Conservation (phyloP, 2,888 invertebrate genomes). For the Cactoblastis cactorum region DNA sequence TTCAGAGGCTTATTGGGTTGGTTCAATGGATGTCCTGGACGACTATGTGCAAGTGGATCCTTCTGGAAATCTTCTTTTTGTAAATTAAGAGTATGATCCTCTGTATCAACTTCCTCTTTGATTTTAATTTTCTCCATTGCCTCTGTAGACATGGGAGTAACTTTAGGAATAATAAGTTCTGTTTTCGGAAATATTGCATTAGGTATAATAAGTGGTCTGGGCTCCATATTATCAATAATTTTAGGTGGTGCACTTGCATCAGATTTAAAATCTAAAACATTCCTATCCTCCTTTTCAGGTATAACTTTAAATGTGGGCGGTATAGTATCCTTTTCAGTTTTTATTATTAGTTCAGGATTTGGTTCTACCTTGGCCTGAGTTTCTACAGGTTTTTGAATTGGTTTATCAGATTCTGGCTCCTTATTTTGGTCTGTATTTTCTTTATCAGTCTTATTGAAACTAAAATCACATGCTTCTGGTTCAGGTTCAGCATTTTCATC, state of each 20-base stretch:
- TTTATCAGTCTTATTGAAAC: constrained; percentile 68
- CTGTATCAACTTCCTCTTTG: constrained; percentile 72
- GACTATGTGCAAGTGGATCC: constrained; percentile 69
- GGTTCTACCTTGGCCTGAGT: constrained; percentile 52
- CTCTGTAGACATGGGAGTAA: constrained; percentile 76
- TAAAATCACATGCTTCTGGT: constrained; percentile 70
- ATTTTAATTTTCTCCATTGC: constrained; percentile 71
- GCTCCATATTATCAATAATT: constrained; percentile 49
- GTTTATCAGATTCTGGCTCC: constrained; percentile 51
- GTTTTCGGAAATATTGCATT: constrained; percentile 74
- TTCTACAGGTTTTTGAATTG: constrained; percentile 49
- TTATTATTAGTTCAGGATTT: constrained; percentile 51
- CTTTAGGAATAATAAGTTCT: constrained; percentile 81
- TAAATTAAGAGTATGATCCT: constrained; percentile 60
- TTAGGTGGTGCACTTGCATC: constrained; percentile 50
- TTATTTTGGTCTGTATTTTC: constrained; percentile 60
- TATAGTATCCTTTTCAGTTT: constrained; percentile 61
- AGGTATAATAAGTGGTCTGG: constrained; percentile 45
- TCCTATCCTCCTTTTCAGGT: constrained; percentile 61
- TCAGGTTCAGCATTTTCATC: constrained; percentile 80
- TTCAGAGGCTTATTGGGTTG: constrained; percentile 65
- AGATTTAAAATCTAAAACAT: constrained; percentile 63
- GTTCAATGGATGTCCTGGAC: constrained; percentile 55
- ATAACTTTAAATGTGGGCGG: constrained; percentile 50
- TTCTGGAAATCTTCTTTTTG: constrained; percentile 70